Conservation (phyloP, 2,888 invertebrate species). For the Pyrocoelia pectoralis region DNA sequence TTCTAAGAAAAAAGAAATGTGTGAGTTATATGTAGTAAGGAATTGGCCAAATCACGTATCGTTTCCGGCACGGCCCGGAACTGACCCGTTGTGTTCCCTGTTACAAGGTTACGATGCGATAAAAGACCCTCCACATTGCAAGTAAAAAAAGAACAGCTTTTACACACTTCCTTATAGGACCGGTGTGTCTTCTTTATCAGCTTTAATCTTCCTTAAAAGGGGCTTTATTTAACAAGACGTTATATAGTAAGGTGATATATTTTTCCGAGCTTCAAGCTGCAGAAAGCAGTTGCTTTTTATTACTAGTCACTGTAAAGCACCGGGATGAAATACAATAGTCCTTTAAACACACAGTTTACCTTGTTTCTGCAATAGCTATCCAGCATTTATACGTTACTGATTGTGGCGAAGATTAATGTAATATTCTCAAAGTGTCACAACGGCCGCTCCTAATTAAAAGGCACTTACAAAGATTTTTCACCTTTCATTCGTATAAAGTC, state of each 20-base stretch:
- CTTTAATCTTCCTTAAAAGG: slow-evolving; percentile 43
- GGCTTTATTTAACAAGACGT: slow-evolving; percentile 39
- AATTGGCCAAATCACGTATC: slow-evolving; percentile 56
- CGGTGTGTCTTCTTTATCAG: slow-evolving; percentile 44
- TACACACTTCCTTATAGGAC: slow-evolving; percentile 40
- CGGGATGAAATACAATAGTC: not conserved
- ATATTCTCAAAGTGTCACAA: too few relatives aligned
- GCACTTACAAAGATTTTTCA: too few relatives aligned
- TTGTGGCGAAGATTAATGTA: too few relatives aligned
- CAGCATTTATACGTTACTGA: too few relatives aligned
- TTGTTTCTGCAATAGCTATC: too few relatives aligned
- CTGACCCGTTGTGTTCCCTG: slow-evolving; percentile 55
- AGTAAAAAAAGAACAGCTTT: slow-evolving; percentile 46
- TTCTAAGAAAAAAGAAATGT: slow-evolving; percentile 30
- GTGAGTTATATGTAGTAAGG: slow-evolving; percentile 42
- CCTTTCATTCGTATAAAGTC: too few relatives aligned
- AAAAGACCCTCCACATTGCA: slow-evolving; percentile 50
- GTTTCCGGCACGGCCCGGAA: slow-evolving; percentile 54
- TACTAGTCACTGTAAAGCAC: slow-evolving; percentile 16
- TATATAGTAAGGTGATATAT: slow-evolving; percentile 37
- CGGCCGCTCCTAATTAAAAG: too few relatives aligned
- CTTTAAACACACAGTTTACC: too few relatives aligned
- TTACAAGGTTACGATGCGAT: slow-evolving; percentile 56
- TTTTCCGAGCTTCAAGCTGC: slow-evolving; percentile 25
- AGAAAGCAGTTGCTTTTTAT: slow-evolving; percentile 36